Conservation (phyloP, 2,797 vertebrate species). For the Podarcis siculus region DNA sequence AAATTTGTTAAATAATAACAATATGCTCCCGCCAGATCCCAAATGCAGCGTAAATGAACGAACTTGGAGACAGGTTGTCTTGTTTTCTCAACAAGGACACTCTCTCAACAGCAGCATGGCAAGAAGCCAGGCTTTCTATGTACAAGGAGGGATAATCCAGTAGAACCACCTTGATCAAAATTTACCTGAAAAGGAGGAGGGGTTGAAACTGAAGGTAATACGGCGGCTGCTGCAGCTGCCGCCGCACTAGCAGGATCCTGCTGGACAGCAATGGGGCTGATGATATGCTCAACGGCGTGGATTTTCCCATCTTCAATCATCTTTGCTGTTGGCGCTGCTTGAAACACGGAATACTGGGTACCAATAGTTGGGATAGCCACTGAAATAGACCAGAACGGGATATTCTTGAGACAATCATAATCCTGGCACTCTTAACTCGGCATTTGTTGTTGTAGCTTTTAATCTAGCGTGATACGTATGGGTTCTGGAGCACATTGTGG, state of each 20-base stretch:
- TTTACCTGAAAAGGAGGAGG: constrained; percentile 96
- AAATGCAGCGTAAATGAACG: background rate
- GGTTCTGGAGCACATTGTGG: background rate
- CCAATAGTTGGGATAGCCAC: constrained; percentile 91
- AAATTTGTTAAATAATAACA: too few species aligned
- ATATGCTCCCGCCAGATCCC: background rate
- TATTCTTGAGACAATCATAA: background rate
- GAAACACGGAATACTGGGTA: constrained; percentile 94
- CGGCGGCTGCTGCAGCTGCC: constrained; percentile 71
- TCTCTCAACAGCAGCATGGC: too few species aligned
- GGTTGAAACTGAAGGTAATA: constrained; percentile 92
- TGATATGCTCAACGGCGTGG: constrained; percentile 93
- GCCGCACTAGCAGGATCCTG: constrained; percentile 85
- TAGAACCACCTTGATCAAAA: background rate
- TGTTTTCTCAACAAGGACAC: too few species aligned
- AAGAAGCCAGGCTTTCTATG: background rate
- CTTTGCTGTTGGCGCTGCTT: constrained; percentile 86
- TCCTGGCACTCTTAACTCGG: background rate
- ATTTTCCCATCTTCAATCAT: constrained; percentile 96
- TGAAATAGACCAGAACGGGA: constrained; percentile 70
- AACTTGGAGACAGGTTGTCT: background rate
- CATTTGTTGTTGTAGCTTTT: background rate
- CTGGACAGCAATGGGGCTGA: constrained; percentile 93
- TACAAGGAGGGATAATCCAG: fast-evolving
- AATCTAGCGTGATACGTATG: background rate